Base-by-base conservation (phyloP, 2,888 invertebrate species). In the Callosobruchus maculatus region DNA sequence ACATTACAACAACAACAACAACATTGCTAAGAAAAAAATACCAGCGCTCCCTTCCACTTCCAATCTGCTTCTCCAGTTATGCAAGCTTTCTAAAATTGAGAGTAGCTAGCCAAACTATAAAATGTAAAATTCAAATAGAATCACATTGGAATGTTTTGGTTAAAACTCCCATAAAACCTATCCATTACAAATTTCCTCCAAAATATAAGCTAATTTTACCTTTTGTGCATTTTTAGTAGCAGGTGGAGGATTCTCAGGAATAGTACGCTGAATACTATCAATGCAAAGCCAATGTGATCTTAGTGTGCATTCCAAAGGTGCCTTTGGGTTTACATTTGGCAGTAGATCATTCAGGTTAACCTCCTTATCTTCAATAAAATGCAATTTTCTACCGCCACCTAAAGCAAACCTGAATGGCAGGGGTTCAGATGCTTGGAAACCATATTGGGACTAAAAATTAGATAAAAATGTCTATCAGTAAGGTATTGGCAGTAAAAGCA, bases 161-260 rank as follows among this genome's bases (percentile, higher is more conserved):
- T n/a, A n/a, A n/a, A n/a, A n/a, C n/a, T n/a, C n/a, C n/a, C n/a
- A n/a, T 26, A 26, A 1, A 22, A 18, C 26, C 21, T 70, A 7
- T 22, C 2, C 26, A 5, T 7, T 26, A 2, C 26, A 2, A 26
- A 26, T 26, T 2, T 26, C 26, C n/a, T n/a, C n/a, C n/a, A n/a
- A 7, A 26, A 26, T 26, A 7, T 4, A 26, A 26, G n/a, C 7
- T 26, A 26, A 66, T 30, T 68, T 74, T 83, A 89, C 89, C 86
- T 87, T 93, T 87, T 95, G 93, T 49, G 92, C 90, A 80, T 95
- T 95, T 86, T 96, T 96, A 0, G 96, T 94, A 18, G 97, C 90
- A 0, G 98, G 97, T 0, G 98, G 97, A 49, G 99, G 99, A 89
- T 99, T 99, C 88, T 99, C 99, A 0, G 99, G 99, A 74, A 99